These are phyloP conservation scores for Atherinomorus stipes DNA, from an alignment of 2,113 vertebrate genomes.

Conservation along the genomic window DNA sequence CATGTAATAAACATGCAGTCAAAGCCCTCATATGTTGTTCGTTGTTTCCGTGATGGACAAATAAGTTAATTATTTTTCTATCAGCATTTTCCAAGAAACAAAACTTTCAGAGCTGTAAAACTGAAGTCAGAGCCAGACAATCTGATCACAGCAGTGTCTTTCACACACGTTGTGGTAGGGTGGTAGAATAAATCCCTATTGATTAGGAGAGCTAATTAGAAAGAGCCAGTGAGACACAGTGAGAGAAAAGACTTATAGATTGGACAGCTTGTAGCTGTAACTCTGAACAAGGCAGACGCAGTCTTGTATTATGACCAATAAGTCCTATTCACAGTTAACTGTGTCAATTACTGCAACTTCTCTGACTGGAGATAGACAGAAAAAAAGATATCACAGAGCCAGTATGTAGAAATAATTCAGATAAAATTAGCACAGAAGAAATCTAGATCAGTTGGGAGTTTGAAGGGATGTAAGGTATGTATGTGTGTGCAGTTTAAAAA, in stretches of 20 bases:
- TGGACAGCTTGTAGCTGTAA: constrained; percentile 56
- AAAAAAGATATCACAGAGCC: background rate
- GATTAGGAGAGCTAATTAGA: constrained; percentile 70
- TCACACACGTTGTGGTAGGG: constrained; percentile 26
- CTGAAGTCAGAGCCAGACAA: background rate
- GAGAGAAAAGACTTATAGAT: constrained; percentile 60
- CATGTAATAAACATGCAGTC: background rate
- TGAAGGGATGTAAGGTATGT: constrained; percentile 13
- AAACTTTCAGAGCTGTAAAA: background rate
- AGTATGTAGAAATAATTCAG: constrained; percentile 3
- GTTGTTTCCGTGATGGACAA: too few relatives aligned
- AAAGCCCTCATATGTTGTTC: too few relatives aligned
- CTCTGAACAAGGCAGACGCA: constrained; percentile 46
- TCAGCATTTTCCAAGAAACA: background rate
- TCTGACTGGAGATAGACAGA: background rate
- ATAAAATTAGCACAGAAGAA: constrained; percentile 20
- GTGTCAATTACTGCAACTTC: constrained; percentile 50
- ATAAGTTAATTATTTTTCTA: too few relatives aligned
- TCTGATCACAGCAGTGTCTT: constrained; percentile 29
- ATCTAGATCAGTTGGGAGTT: background rate
- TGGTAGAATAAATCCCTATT: constrained; percentile 41
- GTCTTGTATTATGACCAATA: constrained; percentile 46
- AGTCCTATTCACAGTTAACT: constrained; percentile 50
- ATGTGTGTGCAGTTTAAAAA: background rate
- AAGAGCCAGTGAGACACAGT: constrained; percentile 54